Conservation (phyloP, 2,888 invertebrate genomes). For the Lysandra coridon region DNA sequence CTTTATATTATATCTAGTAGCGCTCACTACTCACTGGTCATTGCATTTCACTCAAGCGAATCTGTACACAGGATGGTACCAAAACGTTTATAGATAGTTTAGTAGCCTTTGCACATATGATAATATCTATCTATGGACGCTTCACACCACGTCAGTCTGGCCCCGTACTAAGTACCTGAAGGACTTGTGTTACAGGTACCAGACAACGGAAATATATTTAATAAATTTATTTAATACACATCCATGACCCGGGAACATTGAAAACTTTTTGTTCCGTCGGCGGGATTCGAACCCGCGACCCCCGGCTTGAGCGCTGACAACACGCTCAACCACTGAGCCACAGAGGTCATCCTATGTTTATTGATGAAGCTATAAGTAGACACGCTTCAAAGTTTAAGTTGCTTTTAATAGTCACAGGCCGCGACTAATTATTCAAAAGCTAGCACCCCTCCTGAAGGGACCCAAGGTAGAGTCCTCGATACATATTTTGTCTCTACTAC, state of each 20-base stretch:
- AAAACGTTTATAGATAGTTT: neutral
- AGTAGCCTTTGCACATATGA: neutral
- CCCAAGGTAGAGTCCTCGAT: neutral
- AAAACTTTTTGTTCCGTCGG: too few species aligned
- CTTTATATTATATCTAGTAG: neutral
- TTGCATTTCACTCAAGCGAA: neutral
- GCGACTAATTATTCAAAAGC: neutral
- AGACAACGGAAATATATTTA: too few species aligned
- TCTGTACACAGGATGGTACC: neutral
- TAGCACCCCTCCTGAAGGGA: neutral
- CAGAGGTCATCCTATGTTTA: neutral
- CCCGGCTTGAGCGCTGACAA: too few species aligned
- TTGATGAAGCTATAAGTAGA: slow-evolving; percentile 9
- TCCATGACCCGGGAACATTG: too few species aligned
- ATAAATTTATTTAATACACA: too few species aligned
- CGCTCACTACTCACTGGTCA: neutral
- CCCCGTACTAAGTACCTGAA: too few species aligned
- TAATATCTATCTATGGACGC: too few species aligned
- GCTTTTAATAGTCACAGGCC: neutral
- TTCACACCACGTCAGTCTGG: too few species aligned
- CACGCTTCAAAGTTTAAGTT: neutral
- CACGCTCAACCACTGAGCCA: too few species aligned
- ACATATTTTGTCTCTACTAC: neutral
- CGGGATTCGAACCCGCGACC: too few species aligned
- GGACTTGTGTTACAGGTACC: too few species aligned